Base-by-base conservation (phyloP, 2,113 vertebrate species). In the Phocoena sinus region DNA sequence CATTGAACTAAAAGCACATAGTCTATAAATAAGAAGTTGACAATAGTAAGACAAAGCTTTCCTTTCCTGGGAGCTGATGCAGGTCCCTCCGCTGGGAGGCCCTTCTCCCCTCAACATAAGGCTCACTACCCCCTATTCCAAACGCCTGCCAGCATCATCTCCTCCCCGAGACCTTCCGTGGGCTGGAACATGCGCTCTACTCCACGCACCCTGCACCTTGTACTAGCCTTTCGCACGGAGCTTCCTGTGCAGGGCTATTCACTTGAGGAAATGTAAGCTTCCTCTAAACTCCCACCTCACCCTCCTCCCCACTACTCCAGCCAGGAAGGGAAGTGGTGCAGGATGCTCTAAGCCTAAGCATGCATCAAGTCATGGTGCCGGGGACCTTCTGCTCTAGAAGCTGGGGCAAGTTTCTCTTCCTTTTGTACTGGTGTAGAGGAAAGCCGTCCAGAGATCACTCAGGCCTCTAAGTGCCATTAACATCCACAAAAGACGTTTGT, bases 161-260 rank as follows among this genome's bases (percentile, higher is more conserved):
- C 21, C n/a, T 63, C 17, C n/a, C 31, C 20, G 14, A 41, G 47
- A n/a, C 10, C 12, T 50, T 31, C 60, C 83, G 33, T 0, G 7
- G 21, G 7, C n/a, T 71, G 9, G 68, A 23, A n/a, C 5, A 17
- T 0, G 0, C 9, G 20, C 13, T 86, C 17, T 71, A 11, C 36
- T 60, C 20, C 23, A 31, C 0, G 36, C 9, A 5, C 5, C 8
- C 67, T 62, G 60, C 3, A 3, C 4, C 1, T 50, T 20, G 28
- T 6, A 68, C 14, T 25, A 44, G 58, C 10, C 36, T 80, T 84
- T 80, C 5, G 36, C 4, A 21, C 6, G 6, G 50, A 81, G 17
- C n/a, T 71, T 68, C 44, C 36, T 41, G 23, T 17, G 47, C 10
- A 47, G 10, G 36, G 20, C 33, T 58, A 1, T 23, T 56, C 17